These are phyloP conservation scores for Cossypha heuglini DNA, from an alignment of 2,797 vertebrate species.

Conservation along the genomic window DNA sequence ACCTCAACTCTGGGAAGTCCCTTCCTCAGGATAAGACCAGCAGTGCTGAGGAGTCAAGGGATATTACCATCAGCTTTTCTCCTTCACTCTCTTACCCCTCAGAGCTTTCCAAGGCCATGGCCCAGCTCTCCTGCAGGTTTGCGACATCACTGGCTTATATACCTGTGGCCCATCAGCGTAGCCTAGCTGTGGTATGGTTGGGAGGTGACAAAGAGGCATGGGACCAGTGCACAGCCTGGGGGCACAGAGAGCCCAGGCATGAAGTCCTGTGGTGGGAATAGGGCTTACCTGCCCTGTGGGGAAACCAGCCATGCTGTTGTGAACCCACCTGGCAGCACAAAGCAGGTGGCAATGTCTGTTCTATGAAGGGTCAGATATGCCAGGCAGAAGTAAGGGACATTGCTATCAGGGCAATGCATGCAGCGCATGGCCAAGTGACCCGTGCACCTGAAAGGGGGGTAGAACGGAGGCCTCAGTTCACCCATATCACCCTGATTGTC, in stretches of 20 bases:
- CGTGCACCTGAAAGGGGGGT: background rate
- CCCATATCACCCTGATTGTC: too few relatives aligned
- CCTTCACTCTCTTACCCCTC: background rate
- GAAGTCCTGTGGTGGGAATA: background rate
- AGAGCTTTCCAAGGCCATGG: fast-evolving
- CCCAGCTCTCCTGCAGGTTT: background rate
- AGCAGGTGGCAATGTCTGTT: background rate
- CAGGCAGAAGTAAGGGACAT: background rate
- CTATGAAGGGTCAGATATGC: background rate
- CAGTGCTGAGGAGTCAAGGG: background rate
- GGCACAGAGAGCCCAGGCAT: background rate
- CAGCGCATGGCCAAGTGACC: background rate
- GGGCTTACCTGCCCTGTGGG: background rate
- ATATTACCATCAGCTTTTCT: background rate
- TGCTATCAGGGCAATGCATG: background rate
- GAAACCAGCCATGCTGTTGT: fast-evolving
- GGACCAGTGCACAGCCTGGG: background rate
- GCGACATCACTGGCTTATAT: background rate
- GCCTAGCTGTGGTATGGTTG: fast-evolving
- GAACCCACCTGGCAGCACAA: fast-evolving
- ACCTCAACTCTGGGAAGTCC: background rate
- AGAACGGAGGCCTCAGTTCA: background rate
- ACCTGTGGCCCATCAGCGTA: background rate
- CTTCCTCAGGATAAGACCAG: background rate
- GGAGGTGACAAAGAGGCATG: background rate